Conservation (phyloP, 2,113 vertebrate genomes). For the Sander vitreus region DNA sequence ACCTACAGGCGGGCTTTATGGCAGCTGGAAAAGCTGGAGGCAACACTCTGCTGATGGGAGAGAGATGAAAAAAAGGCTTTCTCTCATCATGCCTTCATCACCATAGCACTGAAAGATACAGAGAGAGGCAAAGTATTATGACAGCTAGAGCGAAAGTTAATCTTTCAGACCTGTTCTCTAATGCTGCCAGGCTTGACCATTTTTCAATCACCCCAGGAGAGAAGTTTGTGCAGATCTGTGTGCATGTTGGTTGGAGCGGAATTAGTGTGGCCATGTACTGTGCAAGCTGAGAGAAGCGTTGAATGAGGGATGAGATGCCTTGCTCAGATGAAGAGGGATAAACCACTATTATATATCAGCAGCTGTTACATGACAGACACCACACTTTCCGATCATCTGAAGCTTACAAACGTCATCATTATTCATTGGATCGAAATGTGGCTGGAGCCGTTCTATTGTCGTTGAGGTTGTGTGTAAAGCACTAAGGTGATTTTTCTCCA, state of each 20-base stretch:
- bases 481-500: no score
- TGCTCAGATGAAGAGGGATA: constrained; percentile 28
- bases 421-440: neutral
- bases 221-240: constrained; percentile 54
- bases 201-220: constrained; percentile 59
- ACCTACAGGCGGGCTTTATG: constrained; percentile 52
- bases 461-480: no score
- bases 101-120: constrained; percentile 45
- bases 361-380: constrained; percentile 28
- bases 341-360: constrained; percentile 28
- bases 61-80: constrained; percentile 69
- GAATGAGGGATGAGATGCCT: constrained; percentile 38
- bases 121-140: constrained; percentile 59
- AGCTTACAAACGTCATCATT: constrained; percentile 10
- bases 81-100: constrained; percentile 75
- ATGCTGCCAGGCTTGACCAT: constrained; percentile 55
- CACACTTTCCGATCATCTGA: constrained; percentile 4
- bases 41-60: constrained; percentile 59
- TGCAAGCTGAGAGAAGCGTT: neutral
- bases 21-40: constrained; percentile 58
- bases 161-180: constrained; percentile 59
- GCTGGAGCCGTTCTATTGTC: neutral
- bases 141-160: constrained; percentile 59
- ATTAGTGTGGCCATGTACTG: constrained; percentile 17
- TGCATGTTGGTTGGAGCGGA: constrained; percentile 15